phyloP scores from a whole-genome alignment of 2,113 vertebrate genomes.

The Antennarius striatus region DNA sequence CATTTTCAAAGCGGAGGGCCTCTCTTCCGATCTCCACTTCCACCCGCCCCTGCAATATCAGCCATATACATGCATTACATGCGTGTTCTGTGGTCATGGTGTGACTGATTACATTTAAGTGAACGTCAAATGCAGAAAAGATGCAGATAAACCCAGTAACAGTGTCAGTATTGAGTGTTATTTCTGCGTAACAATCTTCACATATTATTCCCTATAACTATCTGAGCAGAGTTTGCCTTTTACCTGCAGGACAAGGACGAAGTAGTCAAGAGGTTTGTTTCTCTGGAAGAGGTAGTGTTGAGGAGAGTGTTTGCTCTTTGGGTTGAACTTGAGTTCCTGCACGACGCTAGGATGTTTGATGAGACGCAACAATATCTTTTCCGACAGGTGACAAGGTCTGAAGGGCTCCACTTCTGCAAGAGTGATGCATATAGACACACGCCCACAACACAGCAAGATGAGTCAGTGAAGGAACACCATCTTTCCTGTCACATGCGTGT shows the following conservation, averaged over 20 bases:
- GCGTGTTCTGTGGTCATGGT: background rate
- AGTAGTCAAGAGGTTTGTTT: constrained; percentile 93
- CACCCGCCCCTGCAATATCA: constrained; percentile 87
- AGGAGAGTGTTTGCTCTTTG: constrained; percentile 86
- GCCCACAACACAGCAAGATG: background rate
- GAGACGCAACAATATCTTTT: constrained; percentile 94
- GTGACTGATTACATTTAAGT: too few relatives aligned
- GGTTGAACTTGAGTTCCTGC: constrained; percentile 92
- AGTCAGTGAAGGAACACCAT: background rate
- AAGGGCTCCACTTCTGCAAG: constrained; percentile 92
- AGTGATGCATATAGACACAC: constrained; percentile 5
- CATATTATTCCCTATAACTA: background rate
- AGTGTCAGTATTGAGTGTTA: background rate
- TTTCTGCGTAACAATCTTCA: background rate
- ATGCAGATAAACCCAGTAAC: constrained; percentile 2
- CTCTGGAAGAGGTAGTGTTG: constrained; percentile 95
- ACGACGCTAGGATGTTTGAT: constrained; percentile 93
- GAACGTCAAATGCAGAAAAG: background rate
- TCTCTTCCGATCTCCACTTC: constrained; percentile 97
- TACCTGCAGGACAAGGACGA: constrained; percentile 93
- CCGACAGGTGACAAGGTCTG: constrained; percentile 88
- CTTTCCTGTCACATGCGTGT: background rate
- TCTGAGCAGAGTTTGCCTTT: constrained; percentile 7
- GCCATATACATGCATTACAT: constrained; percentile 28
- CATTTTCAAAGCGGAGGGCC: constrained; percentile 94